Percentiles rank a stretch among this genome's conserved stretches.
Conservation (phyloP, 2,113 vertebrate genomes). For the Polypterus senegalus region DNA sequence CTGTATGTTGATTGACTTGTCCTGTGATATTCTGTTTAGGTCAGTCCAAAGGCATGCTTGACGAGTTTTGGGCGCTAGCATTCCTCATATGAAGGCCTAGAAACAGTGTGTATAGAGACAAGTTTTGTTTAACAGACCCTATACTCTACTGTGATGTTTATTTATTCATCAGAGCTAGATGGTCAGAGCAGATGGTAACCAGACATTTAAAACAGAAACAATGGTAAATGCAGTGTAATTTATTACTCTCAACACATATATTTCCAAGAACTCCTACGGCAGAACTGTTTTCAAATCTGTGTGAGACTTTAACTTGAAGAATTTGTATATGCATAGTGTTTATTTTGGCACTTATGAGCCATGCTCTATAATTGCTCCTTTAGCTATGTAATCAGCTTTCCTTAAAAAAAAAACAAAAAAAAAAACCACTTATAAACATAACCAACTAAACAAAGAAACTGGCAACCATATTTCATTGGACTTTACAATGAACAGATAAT, state of each 20-base stretch:
- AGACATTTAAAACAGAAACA: constrained; percentile 43
- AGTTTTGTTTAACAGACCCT: constrained; percentile 39
- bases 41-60: constrained; percentile 26
- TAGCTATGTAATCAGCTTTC: no score
- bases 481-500: no score
- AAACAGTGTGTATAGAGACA: constrained; percentile 50
- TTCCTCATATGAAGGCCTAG: constrained; percentile 48
- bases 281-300: not conserved
- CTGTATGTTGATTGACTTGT: no score
- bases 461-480: no score
- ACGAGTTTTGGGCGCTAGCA: constrained; percentile 42
- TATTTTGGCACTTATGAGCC: no score
- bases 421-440: no score
- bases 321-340: no score
- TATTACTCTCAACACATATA: constrained; percentile 19
- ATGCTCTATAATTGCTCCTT: no score
- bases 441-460: no score
- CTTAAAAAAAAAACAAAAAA: no score
- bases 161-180: constrained; percentile 57
- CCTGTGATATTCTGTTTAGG: no score
- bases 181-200: constrained; percentile 63
- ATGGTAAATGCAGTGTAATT: constrained; percentile 26
- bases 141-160: constrained; percentile 45
- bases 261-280: not conserved
- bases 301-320: not conserved